Conservation (phyloP, 2,113 vertebrate species). For the Taurulus bubalis region DNA sequence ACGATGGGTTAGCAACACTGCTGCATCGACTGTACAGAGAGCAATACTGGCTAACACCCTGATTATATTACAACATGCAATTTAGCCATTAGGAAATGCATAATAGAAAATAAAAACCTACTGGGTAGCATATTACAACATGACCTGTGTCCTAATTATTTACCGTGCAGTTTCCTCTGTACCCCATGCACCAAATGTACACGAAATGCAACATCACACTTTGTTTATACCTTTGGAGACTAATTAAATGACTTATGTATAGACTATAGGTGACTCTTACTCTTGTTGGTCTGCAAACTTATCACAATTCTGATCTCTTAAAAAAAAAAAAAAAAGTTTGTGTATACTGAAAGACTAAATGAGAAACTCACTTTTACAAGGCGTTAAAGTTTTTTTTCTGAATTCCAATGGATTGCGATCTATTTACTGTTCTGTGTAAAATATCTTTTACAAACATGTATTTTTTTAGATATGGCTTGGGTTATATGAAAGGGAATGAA, state of each 20-base stretch:
- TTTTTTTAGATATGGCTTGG: slow-evolving; percentile 86
- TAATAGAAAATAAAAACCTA: slow-evolving; percentile 74
- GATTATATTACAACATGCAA: slow-evolving; percentile 62
- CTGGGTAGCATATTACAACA: slow-evolving; percentile 75
- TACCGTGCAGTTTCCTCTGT: slow-evolving; percentile 61
- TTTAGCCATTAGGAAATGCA: slow-evolving; percentile 68
- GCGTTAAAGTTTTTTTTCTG: slow-evolving; percentile 66
- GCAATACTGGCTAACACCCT: slow-evolving; percentile 68
- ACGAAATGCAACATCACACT: slow-evolving; percentile 66
- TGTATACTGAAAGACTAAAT: slow-evolving; percentile 78
- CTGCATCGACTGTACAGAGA: slow-evolving; percentile 75
- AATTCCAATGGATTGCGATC: slow-evolving; percentile 76
- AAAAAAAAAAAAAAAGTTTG: slow-evolving; percentile 48
- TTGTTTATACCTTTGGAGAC: slow-evolving; percentile 72
- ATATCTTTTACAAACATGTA: slow-evolving; percentile 86
- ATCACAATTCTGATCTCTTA: slow-evolving; percentile 67
- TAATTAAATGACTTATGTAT: slow-evolving; percentile 74
- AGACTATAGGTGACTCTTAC: slow-evolving; percentile 75
- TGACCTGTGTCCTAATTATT: slow-evolving; percentile 76
- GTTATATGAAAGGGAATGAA: slow-evolving; percentile 84
- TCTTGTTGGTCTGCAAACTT: slow-evolving; percentile 64
- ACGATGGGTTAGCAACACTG: slow-evolving; percentile 48
- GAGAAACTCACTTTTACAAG: slow-evolving; percentile 73
- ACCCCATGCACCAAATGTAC: slow-evolving; percentile 69
- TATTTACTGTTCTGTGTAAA: slow-evolving; percentile 84